A percentile compares a stretch with the other conserved stretches of the same genome.
These are phyloP conservation scores for Galeopterus variegatus DNA, from an alignment of 2,113 vertebrate genomes.

Conservation along the genomic window DNA sequence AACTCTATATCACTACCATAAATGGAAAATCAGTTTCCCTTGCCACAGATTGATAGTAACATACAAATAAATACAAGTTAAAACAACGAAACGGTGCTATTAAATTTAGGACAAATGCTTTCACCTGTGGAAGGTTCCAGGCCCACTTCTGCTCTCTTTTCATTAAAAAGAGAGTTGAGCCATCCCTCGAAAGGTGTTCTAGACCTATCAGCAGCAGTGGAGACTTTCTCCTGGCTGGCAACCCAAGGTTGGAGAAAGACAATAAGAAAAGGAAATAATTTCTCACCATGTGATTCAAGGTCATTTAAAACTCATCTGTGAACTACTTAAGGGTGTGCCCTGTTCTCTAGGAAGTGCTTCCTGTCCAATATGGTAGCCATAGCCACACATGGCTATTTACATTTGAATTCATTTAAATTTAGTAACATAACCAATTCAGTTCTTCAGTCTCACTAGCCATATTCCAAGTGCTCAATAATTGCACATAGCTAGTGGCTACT, in stretches of 20 bases:
- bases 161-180: background rate
- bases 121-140: background rate
- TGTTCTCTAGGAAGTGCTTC: too few species aligned
- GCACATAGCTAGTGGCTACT: accelerated
- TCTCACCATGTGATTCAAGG: background rate
- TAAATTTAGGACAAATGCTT: background rate
- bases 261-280: background rate
- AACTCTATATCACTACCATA: background rate
- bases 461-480: accelerated
- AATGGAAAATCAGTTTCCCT: background rate
- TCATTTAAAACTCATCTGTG: background rate
- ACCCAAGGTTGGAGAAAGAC: background rate
- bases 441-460: background rate
- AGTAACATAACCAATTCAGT: background rate
- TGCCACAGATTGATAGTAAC: background rate
- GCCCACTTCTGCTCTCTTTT: background rate
- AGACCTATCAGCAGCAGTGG: too few species aligned
- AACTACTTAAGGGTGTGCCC: background rate
- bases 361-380: background rate
- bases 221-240: background rate
- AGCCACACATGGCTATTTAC: background rate
- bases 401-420: background rate
- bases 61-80: background rate
- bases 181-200: background rate
- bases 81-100: background rate